Conservation (phyloP, 2,113 vertebrate species). For the Phylloscopus trochilus region DNA sequence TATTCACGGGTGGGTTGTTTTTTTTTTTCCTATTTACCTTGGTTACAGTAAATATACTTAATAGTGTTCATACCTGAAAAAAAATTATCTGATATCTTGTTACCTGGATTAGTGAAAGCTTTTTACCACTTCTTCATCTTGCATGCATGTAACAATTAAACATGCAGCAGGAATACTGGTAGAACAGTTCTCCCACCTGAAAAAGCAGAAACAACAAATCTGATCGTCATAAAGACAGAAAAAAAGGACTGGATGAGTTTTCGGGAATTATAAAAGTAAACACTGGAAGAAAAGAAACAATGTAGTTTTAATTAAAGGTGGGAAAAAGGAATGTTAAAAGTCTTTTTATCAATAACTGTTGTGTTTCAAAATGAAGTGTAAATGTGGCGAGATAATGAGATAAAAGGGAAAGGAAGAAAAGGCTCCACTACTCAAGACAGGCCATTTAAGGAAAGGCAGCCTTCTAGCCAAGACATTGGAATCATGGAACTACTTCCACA, state of each 20-base stretch:
- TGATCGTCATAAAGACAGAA: not conserved
- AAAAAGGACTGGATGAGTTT: not conserved
- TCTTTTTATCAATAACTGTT: not conserved
- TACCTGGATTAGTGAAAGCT: not conserved
- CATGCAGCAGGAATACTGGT: not conserved
- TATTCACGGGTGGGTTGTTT: not conserved
- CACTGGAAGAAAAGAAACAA: not conserved
- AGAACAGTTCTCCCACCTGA: not conserved
- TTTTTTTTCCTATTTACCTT: not conserved
- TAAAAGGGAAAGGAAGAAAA: not conserved
- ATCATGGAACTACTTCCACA: not conserved
- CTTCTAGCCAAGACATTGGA: not conserved
- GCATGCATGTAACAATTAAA: not conserved
- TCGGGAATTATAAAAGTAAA: not conserved
- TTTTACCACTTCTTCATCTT: not conserved
- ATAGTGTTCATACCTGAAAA: not conserved
- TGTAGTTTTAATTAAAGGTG: not conserved
- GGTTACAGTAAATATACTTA: not conserved
- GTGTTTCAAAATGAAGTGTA: not conserved
- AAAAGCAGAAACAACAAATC: not conserved
- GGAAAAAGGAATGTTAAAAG: not conserved
- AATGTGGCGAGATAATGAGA: not conserved
- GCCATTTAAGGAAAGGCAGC: not conserved
- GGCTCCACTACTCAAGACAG: not conserved
- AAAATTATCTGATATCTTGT: not conserved